Evolutionary conservation across 1,140 invertebrate genomes (phyloP).

Genomic region (Drosophila pseudoananassae): DNA sequence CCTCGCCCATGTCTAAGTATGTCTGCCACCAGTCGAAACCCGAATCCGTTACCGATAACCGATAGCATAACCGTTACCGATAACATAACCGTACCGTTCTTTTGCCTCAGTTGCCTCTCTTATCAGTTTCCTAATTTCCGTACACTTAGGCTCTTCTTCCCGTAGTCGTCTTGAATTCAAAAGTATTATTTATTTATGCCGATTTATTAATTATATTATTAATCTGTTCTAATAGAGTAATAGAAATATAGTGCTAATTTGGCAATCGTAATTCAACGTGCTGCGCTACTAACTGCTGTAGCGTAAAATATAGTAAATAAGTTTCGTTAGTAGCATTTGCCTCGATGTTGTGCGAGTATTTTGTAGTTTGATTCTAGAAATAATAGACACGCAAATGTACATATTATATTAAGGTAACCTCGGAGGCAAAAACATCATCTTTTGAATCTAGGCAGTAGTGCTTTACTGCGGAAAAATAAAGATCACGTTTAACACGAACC

Average conservation of each 20-base stretch:
- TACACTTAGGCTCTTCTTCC: constrained; percentile 7
- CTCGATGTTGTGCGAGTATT: constrained; percentile 1
- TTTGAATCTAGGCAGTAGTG: neutral
- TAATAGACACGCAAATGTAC: neutral
- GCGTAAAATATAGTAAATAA: neutral
- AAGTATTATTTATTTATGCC: neutral
- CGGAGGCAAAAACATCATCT: neutral
- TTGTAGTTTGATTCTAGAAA: neutral
- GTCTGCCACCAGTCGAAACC: constrained; percentile 29
- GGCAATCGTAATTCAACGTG: neutral
- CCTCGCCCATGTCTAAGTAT: constrained; percentile 42
- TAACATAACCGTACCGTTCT: neutral
- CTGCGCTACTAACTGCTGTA: constrained; percentile 1
- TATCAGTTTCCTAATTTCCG: neutral
- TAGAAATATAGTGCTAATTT: neutral
- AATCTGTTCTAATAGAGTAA: neutral
- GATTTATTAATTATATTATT: neutral
- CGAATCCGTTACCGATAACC: constrained; percentile 18
- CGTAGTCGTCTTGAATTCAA: neutral
- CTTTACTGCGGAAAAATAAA: neutral
- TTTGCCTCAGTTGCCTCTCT: constrained; percentile 10
- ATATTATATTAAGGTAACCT: neutral
- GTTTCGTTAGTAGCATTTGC: constrained; percentile 2
- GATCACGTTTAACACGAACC: neutral
- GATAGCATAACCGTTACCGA: constrained; percentile 3